Evolutionary conservation across 2,113 vertebrate genomes (phyloP), one percentile per base, ranked within the genome.

Genomic region (Tetrax tetrax): DNA sequence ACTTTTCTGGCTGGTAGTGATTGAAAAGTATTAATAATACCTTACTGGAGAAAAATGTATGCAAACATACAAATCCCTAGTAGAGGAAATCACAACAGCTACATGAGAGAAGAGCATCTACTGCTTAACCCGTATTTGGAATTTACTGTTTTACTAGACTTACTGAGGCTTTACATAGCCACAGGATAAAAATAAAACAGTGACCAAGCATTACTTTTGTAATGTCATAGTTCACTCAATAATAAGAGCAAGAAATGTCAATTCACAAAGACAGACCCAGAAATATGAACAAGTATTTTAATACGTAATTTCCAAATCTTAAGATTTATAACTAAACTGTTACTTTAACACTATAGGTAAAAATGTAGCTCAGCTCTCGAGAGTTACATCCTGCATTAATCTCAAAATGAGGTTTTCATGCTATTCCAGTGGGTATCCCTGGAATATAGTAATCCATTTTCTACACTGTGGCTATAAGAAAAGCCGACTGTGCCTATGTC

Each of bases 401-500:
- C 98, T 97, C 94, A 91, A 98, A 98, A 98, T 97, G 97, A 97
- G 97, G 98, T 98, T 98, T 98, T 98, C 98, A 98, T 97, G 97
- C 97, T 97, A 96, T 96, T 98, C 97, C 97, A 82, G 98, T 95
- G 98, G 96, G 98, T 96, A 95, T 98, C 98, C 98, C 98, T 96
- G 97, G 98, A 98, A 98, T 98, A 97, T 16, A 98, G 98, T 99
- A 99, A 99, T 99, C 99, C 99, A 99, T 99, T 99, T 98, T 99
- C 98, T 98, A 98, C 99, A 98, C 98, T 93, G 97, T 96, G 98
- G 98, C 98, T 98, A 95, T 97, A 98, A 98, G 98, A 98, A 98
- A 97, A 98, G 98, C 98, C 94, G 92, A 97, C 98, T 94, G 98
- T 98, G 98, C 98, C 98, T 98, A 98, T 98, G 99, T 99, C 99